phyloP scores from a whole-genome alignment of 2,113 vertebrate species.

The Butorides virescens region DNA sequence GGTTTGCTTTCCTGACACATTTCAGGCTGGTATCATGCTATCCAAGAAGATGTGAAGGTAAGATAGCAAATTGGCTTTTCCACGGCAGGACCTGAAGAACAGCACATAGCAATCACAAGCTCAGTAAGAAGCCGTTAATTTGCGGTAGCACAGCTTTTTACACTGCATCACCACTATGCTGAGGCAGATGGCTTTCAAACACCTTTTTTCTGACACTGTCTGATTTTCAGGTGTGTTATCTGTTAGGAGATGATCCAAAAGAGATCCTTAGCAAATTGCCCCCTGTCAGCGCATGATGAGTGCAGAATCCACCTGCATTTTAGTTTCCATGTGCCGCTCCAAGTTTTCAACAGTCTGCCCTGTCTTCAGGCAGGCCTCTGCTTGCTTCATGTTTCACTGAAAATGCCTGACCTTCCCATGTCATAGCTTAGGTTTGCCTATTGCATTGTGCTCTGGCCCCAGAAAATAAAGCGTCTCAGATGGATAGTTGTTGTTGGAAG shows the following conservation, averaged over 20 bases:
- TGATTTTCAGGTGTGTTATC: slow-evolving; percentile 29
- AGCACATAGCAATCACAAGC: neutral
- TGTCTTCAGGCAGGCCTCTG: neutral
- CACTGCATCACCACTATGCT: neutral
- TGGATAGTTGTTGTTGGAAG: neutral
- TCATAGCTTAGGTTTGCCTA: neutral
- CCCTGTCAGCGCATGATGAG: neutral
- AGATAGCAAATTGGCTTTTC: neutral
- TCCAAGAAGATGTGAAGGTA: neutral
- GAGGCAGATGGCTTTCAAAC: slow-evolving; percentile 21
- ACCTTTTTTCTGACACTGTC: slow-evolving; percentile 10
- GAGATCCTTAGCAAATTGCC: neutral
- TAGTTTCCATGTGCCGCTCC: neutral
- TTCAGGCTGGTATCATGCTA: neutral
- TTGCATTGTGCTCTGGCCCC: neutral
- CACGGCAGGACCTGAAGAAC: neutral
- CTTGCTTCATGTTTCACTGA: neutral
- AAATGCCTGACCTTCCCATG: neutral
- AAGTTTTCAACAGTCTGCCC: neutral
- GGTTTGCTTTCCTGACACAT: neutral
- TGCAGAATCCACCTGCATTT: neutral
- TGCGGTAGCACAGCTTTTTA: neutral
- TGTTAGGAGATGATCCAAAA: neutral
- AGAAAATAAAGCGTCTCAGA: neutral
- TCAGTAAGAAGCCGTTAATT: neutral